Evolutionary conservation across 2,113 vertebrate genomes (phyloP), one percentile per base, ranked within the genome.

Genomic region (Arizona elegans): DNA sequence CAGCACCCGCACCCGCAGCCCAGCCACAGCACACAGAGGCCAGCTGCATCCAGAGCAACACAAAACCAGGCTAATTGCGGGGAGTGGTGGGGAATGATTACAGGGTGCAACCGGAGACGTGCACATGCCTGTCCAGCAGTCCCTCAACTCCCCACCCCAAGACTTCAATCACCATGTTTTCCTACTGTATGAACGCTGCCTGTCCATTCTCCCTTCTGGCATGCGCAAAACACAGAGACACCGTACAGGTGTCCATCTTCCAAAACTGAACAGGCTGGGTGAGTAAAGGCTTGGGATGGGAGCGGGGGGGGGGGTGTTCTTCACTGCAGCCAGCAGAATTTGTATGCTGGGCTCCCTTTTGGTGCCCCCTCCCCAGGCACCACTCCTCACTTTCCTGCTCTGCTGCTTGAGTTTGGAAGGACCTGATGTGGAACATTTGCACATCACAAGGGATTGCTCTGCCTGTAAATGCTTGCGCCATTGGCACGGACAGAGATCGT

Each of bases 31-130:
- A 59, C 15, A 8, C 4, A 13, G 7, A 81, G 11, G 15, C 43
- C 92, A 91, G 93, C 93, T 91, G 93, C 10, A 29, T 11, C 50
- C 3, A 23, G 54, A 91, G 86, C 52, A 17, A 59, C 86, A 81
- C 86, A 81, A 85, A 93, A 52, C 62, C 13, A 4, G 15, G 86
- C 86, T 38, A 88, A 81, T 88, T 91, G 93, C 86, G 15, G 93
- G 53, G 90, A 33, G 86, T 13, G 8, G 29, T 52, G 8, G 53
- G 62, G 55, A 50, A 52, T 58, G 54, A 91, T 52, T 85, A n/a
- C 92, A 89, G 92, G 92, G 43, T 59, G 75, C 65, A 47, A 2
- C 19, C 11, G 52, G 0, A 65, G 50, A 43, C 24, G 24, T 24
- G 38, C 19, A 13, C 3, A 2, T 23, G 62, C 43, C 47, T 56